Evolutionary conservation across 2,113 vertebrate species (phyloP).

Genomic region (Bucco capensis): DNA sequence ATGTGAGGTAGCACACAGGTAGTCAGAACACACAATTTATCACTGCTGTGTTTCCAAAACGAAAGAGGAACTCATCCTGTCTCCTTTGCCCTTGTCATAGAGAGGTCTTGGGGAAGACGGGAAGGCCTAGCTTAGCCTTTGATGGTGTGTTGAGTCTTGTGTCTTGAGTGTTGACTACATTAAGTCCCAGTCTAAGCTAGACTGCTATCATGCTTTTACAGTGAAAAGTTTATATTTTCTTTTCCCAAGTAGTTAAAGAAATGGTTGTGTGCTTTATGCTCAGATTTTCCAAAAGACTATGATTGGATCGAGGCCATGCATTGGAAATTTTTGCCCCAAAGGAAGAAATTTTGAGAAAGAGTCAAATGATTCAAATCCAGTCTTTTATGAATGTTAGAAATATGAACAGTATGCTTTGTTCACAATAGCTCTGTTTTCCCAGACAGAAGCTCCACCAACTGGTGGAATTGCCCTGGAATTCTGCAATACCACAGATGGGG

Average conservation of each 20-base stretch:
- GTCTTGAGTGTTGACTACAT: background rate
- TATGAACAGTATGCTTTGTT: slow-evolving; percentile 64
- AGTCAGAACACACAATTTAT: background rate
- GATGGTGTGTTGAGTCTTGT: background rate
- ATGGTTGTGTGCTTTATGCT: background rate
- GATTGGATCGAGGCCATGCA: background rate
- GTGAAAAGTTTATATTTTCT: slow-evolving; percentile 31
- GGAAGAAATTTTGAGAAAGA: slow-evolving; percentile 56
- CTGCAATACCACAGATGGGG: slow-evolving; percentile 56
- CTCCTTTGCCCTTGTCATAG: background rate
- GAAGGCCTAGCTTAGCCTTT: background rate
- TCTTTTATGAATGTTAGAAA: slow-evolving; percentile 57
- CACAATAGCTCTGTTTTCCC: slow-evolving; percentile 64
- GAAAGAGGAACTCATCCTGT: background rate
- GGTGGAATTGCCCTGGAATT: slow-evolving; percentile 66
- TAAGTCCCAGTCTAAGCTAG: background rate
- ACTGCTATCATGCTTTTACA: background rate
- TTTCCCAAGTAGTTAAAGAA: background rate
- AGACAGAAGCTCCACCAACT: slow-evolving; percentile 69
- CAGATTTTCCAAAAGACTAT: slow-evolving; percentile 33
- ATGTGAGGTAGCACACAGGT: background rate
- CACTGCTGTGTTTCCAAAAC: background rate
- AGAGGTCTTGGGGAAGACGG: background rate
- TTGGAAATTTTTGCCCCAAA: slow-evolving; percentile 52
- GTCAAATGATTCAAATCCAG: slow-evolving; percentile 47